Evolutionary conservation across 2,888 invertebrate species (phyloP).

Genomic region (Trichogramma dendrolimi): DNA sequence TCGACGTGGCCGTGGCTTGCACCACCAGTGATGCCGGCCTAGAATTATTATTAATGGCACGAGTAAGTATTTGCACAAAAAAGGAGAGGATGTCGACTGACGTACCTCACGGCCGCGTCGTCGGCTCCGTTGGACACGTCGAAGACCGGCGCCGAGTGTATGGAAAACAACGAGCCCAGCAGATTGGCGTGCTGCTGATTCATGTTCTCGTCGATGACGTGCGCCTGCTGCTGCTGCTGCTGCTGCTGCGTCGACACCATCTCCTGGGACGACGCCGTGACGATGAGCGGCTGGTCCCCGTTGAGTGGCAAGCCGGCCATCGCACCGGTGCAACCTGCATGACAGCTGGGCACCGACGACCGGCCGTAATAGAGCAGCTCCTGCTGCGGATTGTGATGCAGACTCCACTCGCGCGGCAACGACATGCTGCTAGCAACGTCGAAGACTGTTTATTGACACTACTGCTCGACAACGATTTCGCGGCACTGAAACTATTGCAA

Average conservation of each 20-base stretch:
- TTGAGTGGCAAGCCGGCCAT: background rate
- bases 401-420: constrained; percentile 61
- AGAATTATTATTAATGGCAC: constrained; percentile 32
- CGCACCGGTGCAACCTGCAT: background rate
- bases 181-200: constrained; percentile 48
- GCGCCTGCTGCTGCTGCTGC: constrained; percentile 36
- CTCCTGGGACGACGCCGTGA: constrained; percentile 44
- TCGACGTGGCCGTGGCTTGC: constrained; percentile 50
- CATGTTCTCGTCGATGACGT: constrained; percentile 47
- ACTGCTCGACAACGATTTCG: background rate
- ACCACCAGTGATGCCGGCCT: constrained; percentile 55
- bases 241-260: constrained; percentile 40
- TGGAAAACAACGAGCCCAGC: constrained; percentile 63
- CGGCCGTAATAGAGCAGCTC: background rate
- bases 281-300: background rate
- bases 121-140: constrained; percentile 42
- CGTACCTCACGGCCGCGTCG: constrained; percentile 35
- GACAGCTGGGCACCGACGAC: background rate
- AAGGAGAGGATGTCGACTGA: background rate
- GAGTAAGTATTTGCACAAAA: background rate
- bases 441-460: background rate
- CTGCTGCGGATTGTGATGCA: constrained; percentile 42
- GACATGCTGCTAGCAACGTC: constrained; percentile 52
- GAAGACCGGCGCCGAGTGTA: constrained; percentile 64
- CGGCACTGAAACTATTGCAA: constrained; percentile 32